phyloP scores from a whole-genome alignment of 2,797 vertebrate genomes.

The Thunnus albacares region DNA sequence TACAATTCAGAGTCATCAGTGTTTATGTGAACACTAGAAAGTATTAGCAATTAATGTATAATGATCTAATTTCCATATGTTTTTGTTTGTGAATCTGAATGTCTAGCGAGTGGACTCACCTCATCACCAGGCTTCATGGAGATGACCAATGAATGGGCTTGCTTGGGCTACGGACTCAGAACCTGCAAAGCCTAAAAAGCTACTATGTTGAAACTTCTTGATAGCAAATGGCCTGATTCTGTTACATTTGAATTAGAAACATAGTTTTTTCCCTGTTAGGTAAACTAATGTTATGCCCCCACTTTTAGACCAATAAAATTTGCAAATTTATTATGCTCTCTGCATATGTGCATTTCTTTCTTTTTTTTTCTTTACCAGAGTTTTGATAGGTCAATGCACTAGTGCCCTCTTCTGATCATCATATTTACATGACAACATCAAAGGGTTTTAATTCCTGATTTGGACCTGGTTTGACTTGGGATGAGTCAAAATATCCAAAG shows the following conservation, averaged over 20 bases:
- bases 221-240: background rate
- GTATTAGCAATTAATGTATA: background rate
- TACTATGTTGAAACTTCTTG: background rate
- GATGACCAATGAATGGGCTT: conserved; percentile 62
- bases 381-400: background rate
- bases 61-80: background rate
- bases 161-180: conserved; percentile 37
- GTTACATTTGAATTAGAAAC: no score
- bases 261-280: no score
- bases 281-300: no score
- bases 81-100: conserved; percentile 3
- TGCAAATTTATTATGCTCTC: no score
- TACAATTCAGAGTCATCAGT: no score
- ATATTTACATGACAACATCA: background rate
- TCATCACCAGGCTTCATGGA: conserved; percentile 45
- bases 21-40: no score
- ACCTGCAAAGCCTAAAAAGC: conserved; percentile 25
- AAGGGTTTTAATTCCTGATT: background rate
- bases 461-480: background rate
- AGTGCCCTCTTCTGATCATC: background rate
- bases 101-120: conserved; percentile 48
- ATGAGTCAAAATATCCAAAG: background rate
- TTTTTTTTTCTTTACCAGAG: background rate
- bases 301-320: no score
- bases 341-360: no score